Percentiles rank a stretch among this genome's conserved stretches.
Conservation (phyloP, 2,797 vertebrate species). For the Lindbergichthys nudifrons region DNA sequence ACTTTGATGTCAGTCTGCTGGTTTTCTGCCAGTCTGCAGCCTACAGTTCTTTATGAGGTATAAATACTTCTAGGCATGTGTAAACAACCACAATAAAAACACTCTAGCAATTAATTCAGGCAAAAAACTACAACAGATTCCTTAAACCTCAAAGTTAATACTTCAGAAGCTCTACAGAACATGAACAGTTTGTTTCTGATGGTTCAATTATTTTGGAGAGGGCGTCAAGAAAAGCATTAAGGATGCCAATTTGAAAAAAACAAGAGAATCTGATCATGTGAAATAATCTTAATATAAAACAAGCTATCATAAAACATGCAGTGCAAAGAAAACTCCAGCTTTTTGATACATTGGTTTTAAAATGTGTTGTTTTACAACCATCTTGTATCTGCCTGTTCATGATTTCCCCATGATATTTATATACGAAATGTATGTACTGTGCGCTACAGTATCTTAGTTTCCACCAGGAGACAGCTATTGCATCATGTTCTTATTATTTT, state of each 20-base stretch:
- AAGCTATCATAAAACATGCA: neutral
- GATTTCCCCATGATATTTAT: no score
- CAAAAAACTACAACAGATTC: constrained; percentile 2
- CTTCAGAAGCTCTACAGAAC: constrained; percentile 8
- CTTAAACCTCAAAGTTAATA: constrained; percentile 9
- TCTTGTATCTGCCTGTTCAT: no score
- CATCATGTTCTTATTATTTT: constrained; percentile 6
- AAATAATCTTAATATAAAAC: neutral
- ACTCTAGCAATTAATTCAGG: constrained; percentile 16
- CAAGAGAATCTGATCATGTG: constrained; percentile 1
- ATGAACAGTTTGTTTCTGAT: constrained; percentile 7
- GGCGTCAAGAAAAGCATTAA: neutral
- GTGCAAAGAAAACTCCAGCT: neutral
- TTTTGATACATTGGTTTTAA: neutral
- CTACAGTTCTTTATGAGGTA: constrained; percentile 17
- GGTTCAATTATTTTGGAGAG: constrained; percentile 13
- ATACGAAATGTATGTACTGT: neutral
- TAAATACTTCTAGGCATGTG: constrained; percentile 10
- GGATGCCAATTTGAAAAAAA: neutral
- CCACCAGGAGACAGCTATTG: neutral
- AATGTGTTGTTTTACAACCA: no score
- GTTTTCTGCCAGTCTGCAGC: constrained; percentile 26
- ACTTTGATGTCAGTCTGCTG: constrained; percentile 3
- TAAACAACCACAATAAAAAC: constrained; percentile 20
- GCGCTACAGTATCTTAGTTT: neutral